phyloP scores from a whole-genome alignment of 2,888 invertebrate genomes.

The Elaeidobius kamerunicus region DNA sequence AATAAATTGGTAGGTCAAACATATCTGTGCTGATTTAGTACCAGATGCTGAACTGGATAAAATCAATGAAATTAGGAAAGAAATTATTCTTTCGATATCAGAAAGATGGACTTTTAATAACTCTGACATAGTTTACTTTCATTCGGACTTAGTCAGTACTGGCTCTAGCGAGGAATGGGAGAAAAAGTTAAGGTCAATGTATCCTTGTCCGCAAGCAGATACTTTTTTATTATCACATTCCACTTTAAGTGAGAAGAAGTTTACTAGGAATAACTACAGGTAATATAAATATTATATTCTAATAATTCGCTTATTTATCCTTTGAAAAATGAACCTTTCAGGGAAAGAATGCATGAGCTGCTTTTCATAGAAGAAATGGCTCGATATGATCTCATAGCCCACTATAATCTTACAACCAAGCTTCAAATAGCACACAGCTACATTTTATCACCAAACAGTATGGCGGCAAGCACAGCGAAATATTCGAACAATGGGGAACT shows the following conservation, averaged over 20 bases:
- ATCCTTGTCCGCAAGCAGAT: conserved; percentile 64
- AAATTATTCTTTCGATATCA: conserved; percentile 58
- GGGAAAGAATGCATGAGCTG: conserved; percentile 70
- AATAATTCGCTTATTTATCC: neutral
- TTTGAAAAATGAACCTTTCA: too few species aligned
- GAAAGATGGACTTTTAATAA: conserved; percentile 56
- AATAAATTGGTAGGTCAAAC: conserved; percentile 45
- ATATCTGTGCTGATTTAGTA: conserved; percentile 73
- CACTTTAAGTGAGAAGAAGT: conserved; percentile 59
- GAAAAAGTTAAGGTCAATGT: conserved; percentile 56
- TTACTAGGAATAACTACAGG: conserved; percentile 65
- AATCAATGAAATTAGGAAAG: conserved; percentile 60
- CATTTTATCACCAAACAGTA: conserved; percentile 64
- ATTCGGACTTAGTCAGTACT: conserved; percentile 37
- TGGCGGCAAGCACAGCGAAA: conserved; percentile 69
- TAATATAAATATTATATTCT: conserved; percentile 1
- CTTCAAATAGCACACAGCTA: conserved; percentile 66
- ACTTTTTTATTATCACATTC: conserved; percentile 67
- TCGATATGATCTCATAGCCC: conserved; percentile 61
- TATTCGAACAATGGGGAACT: conserved; percentile 74
- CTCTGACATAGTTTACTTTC: conserved; percentile 48
- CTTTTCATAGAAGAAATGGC: conserved; percentile 77
- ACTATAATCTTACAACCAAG: conserved; percentile 66
- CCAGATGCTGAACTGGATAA: conserved; percentile 64
- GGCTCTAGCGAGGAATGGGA: conserved; percentile 51